Percentiles rank a stretch among this genome's conserved stretches.
These are phyloP conservation scores for Gadopsis marmoratus DNA, from an alignment of 2,797 vertebrate genomes.

Conservation along the genomic window DNA sequence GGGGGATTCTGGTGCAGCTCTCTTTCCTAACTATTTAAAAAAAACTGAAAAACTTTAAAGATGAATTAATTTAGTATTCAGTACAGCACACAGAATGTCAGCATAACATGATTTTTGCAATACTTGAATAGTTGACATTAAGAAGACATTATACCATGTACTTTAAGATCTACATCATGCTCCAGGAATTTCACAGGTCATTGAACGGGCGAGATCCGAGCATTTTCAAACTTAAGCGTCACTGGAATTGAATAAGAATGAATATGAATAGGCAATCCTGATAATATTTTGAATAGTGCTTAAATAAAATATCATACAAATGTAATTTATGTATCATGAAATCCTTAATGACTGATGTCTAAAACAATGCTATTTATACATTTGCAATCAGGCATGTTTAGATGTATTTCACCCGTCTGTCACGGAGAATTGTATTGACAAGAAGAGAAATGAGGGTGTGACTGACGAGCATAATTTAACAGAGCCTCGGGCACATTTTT, in stretches of 20 bases:
- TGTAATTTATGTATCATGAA: neutral
- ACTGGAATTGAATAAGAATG: neutral
- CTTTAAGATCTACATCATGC: slow-evolving; percentile 46
- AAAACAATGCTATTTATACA: neutral
- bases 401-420: slow-evolving; percentile 57
- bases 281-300: neutral
- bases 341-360: neutral
- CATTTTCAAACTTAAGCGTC: slow-evolving; percentile 31
- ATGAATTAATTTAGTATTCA: slow-evolving; percentile 17
- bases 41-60: slow-evolving; percentile 3
- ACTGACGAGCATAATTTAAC: slow-evolving; percentile 85
- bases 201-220: slow-evolving; percentile 29
- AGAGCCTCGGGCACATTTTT: slow-evolving; percentile 75
- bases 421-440: slow-evolving; percentile 80
- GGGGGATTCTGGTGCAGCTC: slow-evolving; percentile 9
- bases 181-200: slow-evolving; percentile 49
- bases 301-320: neutral
- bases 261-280: slow-evolving; percentile 2
- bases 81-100: neutral
- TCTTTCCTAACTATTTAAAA: neutral
- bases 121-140: slow-evolving; percentile 26
- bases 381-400: slow-evolving; percentile 62
- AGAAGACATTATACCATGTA: slow-evolving; percentile 38
- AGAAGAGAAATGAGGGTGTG: slow-evolving; percentile 83
- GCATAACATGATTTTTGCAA: slow-evolving; percentile 41